A percentile compares a stretch with the other conserved stretches of the same genome.
These are phyloP conservation scores for Cybosia mesomella DNA, from an alignment of 2,888 invertebrate species.

Conservation along the genomic window DNA sequence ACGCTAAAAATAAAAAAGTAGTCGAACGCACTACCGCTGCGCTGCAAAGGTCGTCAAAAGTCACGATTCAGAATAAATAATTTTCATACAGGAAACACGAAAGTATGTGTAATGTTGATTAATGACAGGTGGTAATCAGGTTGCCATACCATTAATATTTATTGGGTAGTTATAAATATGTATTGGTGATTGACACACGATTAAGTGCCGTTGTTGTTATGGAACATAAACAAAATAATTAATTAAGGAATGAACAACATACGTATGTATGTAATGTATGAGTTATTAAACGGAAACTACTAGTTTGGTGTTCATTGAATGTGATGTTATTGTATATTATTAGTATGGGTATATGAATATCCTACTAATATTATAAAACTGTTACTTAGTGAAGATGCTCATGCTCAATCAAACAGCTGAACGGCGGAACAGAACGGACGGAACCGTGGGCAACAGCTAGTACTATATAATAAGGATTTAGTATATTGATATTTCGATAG, in stretches of 20 bases:
- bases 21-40: too few relatives aligned
- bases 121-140: not conserved
- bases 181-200: not conserved
- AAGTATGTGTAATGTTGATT: constrained; percentile 1
- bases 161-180: not conserved
- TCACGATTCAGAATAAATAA: not conserved
- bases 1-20: too few relatives aligned
- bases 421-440: too few relatives aligned
- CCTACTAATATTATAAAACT: too few relatives aligned
- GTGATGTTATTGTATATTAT: not conserved
- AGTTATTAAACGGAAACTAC: not conserved
- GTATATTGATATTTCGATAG: too few relatives aligned
- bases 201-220: not conserved
- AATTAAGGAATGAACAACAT: not conserved
- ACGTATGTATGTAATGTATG: not conserved
- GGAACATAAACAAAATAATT: not conserved
- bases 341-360: not conserved
- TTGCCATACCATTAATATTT: not conserved
- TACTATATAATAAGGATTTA: too few relatives aligned
- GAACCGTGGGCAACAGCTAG: too few relatives aligned
- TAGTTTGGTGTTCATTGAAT: constrained; percentile 3
- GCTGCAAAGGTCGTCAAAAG: too few relatives aligned
- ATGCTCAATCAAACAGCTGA: too few relatives aligned
- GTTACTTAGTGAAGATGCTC: too few relatives aligned
- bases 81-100: not conserved